phyloP scores from a whole-genome alignment of 2,888 invertebrate genomes.

The Cantharis nigra region DNA sequence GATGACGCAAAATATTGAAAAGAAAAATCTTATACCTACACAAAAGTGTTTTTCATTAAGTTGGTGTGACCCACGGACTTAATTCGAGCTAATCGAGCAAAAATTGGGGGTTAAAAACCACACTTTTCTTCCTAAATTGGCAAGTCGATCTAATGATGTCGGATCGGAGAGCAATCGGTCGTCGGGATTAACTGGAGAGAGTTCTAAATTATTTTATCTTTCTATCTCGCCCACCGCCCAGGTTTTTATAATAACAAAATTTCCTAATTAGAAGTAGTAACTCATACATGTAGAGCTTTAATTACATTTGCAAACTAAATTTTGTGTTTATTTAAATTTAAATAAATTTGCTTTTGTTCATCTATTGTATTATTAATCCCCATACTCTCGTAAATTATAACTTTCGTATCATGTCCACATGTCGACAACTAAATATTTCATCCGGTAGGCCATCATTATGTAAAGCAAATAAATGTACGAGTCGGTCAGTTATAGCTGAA shows the following conservation, averaged over 20 bases:
- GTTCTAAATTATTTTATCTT: background rate
- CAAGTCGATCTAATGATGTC: background rate
- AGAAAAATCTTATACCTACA: too few relatives aligned
- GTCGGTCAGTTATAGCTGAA: slow-evolving; percentile 7
- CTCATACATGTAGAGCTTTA: background rate
- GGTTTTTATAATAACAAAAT: background rate
- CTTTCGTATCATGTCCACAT: background rate
- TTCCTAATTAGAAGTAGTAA: background rate
- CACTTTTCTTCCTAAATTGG: background rate
- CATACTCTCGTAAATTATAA: slow-evolving; percentile 5
- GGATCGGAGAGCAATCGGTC: background rate
- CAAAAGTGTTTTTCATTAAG: background rate
- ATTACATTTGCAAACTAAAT: background rate
- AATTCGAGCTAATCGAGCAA: background rate
- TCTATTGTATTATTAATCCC: slow-evolving; percentile 9
- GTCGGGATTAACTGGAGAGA: background rate
- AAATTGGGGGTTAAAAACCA: background rate
- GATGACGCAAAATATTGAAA: background rate
- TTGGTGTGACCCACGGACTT: background rate
- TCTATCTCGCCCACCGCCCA: background rate
- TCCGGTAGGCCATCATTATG: background rate
- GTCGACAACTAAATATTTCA: slow-evolving; percentile 9
- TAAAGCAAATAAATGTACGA: slow-evolving; percentile 12
- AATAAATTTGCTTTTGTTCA: background rate
- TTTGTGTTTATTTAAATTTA: background rate